Conservation (phyloP, 2,113 vertebrate species). For the Xiphorhynchus elegans region DNA sequence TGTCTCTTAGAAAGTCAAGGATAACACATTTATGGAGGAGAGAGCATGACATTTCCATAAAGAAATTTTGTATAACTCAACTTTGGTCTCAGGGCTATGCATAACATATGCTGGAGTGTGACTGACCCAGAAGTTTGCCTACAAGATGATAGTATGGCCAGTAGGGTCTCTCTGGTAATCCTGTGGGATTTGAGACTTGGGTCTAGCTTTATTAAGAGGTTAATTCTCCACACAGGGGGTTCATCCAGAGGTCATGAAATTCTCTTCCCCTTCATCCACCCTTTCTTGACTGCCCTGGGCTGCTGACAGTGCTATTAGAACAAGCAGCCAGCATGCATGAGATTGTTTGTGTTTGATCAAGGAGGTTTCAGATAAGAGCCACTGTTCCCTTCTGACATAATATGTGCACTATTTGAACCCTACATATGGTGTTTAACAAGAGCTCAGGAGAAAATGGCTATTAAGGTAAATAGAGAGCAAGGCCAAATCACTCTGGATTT, state of each 20-base stretch:
- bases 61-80: neutral
- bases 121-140: neutral
- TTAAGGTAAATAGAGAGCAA: constrained; percentile 10
- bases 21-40: neutral
- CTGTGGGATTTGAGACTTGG: neutral
- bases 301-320: neutral
- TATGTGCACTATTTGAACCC: neutral
- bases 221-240: neutral
- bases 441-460: neutral
- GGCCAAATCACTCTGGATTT: neutral
- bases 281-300: neutral
- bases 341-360: neutral
- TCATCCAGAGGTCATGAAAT: neutral
- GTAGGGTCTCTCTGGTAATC: neutral
- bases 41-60: neutral
- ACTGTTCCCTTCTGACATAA: neutral
- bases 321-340: accelerated
- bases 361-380: neutral
- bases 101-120: neutral
- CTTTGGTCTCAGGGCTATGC: neutral
- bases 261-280: neutral
- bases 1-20: neutral
- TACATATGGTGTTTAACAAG: neutral
- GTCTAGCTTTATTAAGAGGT: neutral
- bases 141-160: neutral